Evolutionary conservation across 2,797 vertebrate genomes (phyloP), one percentile per base, ranked within the genome.

Genomic region (Cygnus olor): DNA sequence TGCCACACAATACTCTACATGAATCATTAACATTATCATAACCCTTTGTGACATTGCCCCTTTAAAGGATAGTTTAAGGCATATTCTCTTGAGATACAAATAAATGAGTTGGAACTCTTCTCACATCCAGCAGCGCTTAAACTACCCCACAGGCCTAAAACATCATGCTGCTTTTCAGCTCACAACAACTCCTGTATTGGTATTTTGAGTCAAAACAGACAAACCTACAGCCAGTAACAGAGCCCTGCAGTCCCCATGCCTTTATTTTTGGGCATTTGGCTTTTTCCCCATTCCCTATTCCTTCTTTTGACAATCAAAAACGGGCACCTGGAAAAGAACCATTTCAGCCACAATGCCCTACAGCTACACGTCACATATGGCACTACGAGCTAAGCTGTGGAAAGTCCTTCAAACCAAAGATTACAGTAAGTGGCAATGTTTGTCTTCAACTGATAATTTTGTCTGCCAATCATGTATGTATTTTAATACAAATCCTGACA

Each of bases 401-500:
- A 5, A 84, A 93, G 60, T 19, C 53, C 36, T 89, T 90, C 71
- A 68, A 49, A 49, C 30, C 24, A 18, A 72, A 92, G 64, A 80
- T 65, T 49, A 80, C 21, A 84, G 40, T 17, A 49, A 64, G 28
- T 42, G 42, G 42, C 42, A 85, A 7, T 1, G 28, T 80, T 32
- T 88, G 90, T 65, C 51, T 40, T 18, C 6, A 83, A 89, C 87
- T 57, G 92, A 71, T 80, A 83, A 14, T 27, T 61, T 16, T 63
- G 54, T 19, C 93, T 91, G 89, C 56, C 91, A 93, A 18, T 73
- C 77, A 71, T 1, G 0, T 15, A 45, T 32, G 27, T 72, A 84
- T 77, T 91, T 92, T 72, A 91, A 92, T 56, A 60, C 44, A 72
- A 90, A 90, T 56, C 4, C 70, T 22, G 51, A 83, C 42, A 45